These are phyloP conservation scores for Passerculus sandwichensis DNA, from an alignment of 2,797 vertebrate species.

Conservation along the genomic window DNA sequence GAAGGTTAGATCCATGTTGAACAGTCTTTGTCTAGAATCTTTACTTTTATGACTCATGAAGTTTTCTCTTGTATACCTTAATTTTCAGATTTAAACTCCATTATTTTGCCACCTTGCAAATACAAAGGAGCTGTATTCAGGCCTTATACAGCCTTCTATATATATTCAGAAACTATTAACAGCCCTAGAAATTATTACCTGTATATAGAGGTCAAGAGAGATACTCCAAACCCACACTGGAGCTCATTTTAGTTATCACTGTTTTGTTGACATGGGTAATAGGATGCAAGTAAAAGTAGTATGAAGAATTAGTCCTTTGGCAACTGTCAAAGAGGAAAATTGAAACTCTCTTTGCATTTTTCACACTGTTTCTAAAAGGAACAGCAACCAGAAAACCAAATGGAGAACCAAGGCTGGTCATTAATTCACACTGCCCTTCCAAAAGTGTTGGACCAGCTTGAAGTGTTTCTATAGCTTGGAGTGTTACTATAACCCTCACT, in stretches of 20 bases:
- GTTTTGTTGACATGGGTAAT: not conserved
- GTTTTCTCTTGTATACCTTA: not conserved
- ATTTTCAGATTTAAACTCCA: not conserved
- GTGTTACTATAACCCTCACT: not conserved
- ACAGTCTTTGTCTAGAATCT: not conserved
- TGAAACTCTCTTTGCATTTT: not conserved
- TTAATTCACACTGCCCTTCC: not conserved
- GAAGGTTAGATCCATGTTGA: not conserved
- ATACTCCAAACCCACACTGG: not conserved
- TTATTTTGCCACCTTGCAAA: not conserved
- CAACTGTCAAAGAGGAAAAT: not conserved
- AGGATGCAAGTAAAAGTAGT: not conserved
- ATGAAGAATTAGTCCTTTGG: not conserved
- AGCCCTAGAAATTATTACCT: not conserved
- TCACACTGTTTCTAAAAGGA: not conserved
- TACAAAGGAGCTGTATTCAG: not conserved
- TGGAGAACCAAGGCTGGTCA: not conserved
- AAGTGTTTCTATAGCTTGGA: not conserved
- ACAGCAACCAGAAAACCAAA: not conserved
- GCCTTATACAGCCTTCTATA: not conserved
- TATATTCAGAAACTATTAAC: not conserved
- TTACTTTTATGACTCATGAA: not conserved
- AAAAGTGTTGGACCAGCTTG: not conserved
- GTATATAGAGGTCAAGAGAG: not conserved
- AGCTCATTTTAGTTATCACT: not conserved